Percentiles rank a stretch among this genome's conserved stretches.
phyloP scores from a whole-genome alignment of 2,113 vertebrate genomes.

The Tyto alba region DNA sequence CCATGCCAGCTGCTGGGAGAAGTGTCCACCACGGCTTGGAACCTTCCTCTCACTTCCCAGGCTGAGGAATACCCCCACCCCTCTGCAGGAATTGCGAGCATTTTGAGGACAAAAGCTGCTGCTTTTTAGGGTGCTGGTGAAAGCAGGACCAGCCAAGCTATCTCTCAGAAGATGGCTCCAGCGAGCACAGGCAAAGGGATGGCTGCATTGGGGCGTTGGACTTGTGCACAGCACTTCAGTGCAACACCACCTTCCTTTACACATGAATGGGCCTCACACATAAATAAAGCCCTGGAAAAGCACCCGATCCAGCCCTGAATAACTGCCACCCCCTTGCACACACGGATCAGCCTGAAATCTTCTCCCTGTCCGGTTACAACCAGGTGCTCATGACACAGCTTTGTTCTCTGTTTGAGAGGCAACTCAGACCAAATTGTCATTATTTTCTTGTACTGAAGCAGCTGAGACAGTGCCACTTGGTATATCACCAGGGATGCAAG shows the following conservation, averaged over 20 bases:
- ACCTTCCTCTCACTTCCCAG: background rate
- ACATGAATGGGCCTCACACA: background rate
- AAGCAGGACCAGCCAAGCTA: background rate
- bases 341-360: background rate
- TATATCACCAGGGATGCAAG: background rate
- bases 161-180: background rate
- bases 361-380: background rate
- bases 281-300: background rate
- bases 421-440: background rate
- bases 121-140: background rate
- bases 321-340: background rate
- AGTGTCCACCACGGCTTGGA: background rate
- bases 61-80: background rate
- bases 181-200: background rate
- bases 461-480: accelerated
- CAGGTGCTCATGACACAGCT: background rate
- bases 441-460: background rate
- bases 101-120: background rate
- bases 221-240: background rate
- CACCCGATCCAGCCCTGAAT: background rate
- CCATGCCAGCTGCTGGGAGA: background rate
- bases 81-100: background rate
- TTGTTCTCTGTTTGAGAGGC: background rate
- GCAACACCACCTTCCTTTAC: background rate
- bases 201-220: accelerated